These are phyloP conservation scores for Caerostris extrusa DNA, from an alignment of 1,140 invertebrate genomes.

Conservation along the genomic window DNA sequence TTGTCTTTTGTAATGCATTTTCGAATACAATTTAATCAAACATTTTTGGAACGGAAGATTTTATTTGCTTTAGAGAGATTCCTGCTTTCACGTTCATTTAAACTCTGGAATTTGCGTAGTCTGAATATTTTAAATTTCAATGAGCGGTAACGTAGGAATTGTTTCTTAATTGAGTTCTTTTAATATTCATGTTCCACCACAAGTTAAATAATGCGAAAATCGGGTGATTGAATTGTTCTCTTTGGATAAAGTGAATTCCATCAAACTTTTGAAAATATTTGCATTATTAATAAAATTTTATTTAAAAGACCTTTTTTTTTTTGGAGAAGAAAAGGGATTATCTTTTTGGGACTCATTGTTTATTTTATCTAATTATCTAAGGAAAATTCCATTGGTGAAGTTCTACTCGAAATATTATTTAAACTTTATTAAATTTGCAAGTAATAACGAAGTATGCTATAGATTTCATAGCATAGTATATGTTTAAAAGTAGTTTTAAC, in stretches of 20 bases:
- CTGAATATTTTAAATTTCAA: constrained; percentile 34
- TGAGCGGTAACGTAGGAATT: background rate
- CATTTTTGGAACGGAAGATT: constrained; percentile 33
- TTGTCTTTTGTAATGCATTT: constrained; percentile 12
- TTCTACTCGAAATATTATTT: too few species aligned
- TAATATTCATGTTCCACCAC: background rate
- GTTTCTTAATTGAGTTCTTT: constrained; percentile 5
- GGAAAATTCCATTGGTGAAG: too few species aligned
- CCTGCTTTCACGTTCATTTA: background rate
- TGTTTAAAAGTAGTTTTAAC: too few species aligned
- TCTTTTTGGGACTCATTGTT: background rate
- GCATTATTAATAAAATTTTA: background rate
- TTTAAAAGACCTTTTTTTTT: background rate
- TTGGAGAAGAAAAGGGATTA: background rate
- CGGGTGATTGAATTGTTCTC: background rate
- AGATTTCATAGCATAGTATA: too few species aligned
- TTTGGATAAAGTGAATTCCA: background rate
- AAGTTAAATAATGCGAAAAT: background rate
- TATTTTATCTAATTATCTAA: background rate
- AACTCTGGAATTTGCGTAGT: background rate
- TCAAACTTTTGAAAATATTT: background rate
- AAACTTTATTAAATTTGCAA: too few species aligned
- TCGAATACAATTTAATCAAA: constrained; percentile 22
- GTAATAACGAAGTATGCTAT: too few species aligned
- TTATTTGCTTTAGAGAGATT: background rate